Evolutionary conservation across 1,140 invertebrate genomes (phyloP).

Genomic region (Oreohelix idahoensis): DNA sequence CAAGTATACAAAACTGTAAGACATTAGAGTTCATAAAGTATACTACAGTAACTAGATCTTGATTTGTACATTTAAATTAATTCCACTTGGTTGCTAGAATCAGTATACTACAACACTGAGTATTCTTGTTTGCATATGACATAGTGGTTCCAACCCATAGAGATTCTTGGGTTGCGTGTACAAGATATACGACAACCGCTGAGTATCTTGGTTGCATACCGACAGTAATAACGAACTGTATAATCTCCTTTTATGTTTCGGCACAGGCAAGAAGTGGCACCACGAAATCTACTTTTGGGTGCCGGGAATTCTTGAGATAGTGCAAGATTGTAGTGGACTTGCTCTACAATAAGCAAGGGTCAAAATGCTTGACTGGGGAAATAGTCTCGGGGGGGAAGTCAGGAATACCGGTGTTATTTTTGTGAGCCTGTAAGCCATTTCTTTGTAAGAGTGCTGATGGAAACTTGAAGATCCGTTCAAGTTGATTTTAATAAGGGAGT

Average conservation of each 20-base stretch:
- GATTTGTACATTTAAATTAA: too few relatives aligned
- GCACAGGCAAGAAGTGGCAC: slow-evolving; percentile 69
- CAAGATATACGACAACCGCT: too few relatives aligned
- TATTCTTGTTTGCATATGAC: too few relatives aligned
- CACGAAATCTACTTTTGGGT: slow-evolving; percentile 69
- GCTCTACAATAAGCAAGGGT: slow-evolving; percentile 71
- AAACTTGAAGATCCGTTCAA: slow-evolving; percentile 23
- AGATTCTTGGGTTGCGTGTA: too few relatives aligned
- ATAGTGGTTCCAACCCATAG: too few relatives aligned
- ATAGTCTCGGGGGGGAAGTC: neutral
- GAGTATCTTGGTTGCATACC: too few relatives aligned
- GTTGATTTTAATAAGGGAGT: slow-evolving; percentile 17
- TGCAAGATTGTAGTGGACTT: slow-evolving; percentile 72
- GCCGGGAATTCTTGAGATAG: too few relatives aligned
- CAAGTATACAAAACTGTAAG: too few relatives aligned
- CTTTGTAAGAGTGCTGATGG: neutral
- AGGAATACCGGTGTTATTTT: neutral
- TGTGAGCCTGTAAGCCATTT: neutral
- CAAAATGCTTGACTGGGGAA: neutral
- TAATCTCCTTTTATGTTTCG: slow-evolving; percentile 70
- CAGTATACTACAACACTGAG: too few relatives aligned
- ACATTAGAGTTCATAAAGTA: too few relatives aligned
- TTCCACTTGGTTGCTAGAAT: too few relatives aligned
- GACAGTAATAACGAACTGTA: slow-evolving; percentile 52
- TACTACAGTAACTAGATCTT: too few relatives aligned